Evolutionary conservation across 2,888 invertebrate genomes (phyloP).

Genomic region (Diadegma fenestrale): DNA sequence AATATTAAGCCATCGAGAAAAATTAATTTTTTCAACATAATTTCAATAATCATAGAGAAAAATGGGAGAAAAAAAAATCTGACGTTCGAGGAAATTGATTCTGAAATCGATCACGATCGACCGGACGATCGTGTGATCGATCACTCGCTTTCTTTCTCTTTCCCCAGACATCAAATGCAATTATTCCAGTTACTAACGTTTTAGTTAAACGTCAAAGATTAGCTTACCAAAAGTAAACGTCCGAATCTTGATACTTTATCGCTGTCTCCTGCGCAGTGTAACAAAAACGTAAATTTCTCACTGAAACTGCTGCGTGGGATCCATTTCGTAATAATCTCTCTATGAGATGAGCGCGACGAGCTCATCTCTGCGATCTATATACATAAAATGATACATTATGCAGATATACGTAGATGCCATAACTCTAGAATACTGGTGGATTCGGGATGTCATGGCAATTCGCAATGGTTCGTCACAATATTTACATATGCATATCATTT

Average conservation of each 20-base stretch:
- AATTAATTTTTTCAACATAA: background rate
- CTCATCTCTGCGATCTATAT: constrained; percentile 4
- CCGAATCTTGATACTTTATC: background rate
- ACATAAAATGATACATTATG: background rate
- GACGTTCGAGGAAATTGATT: background rate
- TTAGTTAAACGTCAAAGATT: no score
- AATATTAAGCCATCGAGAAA: constrained; percentile 24
- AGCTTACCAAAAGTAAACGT: background rate
- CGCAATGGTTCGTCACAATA: constrained; percentile 81
- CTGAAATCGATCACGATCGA: no score
- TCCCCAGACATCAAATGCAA: no score
- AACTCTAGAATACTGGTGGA: background rate
- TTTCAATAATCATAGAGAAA: background rate
- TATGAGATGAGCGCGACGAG: background rate
- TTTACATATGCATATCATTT: constrained; percentile 84
- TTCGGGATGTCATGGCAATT: constrained; percentile 73
- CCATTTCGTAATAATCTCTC: background rate
- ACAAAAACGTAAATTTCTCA: background rate
- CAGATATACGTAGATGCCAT: constrained; percentile 22
- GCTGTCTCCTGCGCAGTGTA: background rate
- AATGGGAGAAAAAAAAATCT: background rate
- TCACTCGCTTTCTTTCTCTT: no score
- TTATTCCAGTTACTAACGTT: no score
- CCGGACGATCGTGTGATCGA: no score
- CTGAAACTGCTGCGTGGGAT: constrained; percentile 16